These are phyloP conservation scores for Lordiphosa fenestrarum DNA, from an alignment of 2,888 invertebrate species.

Conservation along the genomic window DNA sequence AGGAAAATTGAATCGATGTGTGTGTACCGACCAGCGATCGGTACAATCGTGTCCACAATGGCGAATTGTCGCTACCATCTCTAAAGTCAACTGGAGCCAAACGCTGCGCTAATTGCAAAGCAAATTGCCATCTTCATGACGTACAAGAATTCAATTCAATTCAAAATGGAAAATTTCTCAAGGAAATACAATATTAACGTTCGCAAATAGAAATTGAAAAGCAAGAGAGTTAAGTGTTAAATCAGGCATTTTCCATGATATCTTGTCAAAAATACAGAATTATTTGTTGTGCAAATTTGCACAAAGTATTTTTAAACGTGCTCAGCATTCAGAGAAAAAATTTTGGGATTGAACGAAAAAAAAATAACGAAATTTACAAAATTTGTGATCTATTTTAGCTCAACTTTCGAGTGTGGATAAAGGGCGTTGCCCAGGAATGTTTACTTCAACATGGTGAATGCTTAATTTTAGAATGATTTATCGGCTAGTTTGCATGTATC, in stretches of 20 bases:
- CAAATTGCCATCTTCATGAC: slow-evolving; percentile 32
- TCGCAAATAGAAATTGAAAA: slow-evolving; percentile 24
- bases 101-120: slow-evolving; percentile 50
- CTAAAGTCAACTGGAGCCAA: slow-evolving; percentile 26
- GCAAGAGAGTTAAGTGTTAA: slow-evolving; percentile 13
- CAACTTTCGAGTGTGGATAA: too few relatives aligned
- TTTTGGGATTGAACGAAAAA: too few relatives aligned
- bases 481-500: too few relatives aligned
- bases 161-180: slow-evolving; percentile 64
- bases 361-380: too few relatives aligned
- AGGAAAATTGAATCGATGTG: slow-evolving; percentile 27
- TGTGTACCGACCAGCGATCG: slow-evolving; percentile 7
- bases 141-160: slow-evolving; percentile 24
- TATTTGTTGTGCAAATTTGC: too few relatives aligned
- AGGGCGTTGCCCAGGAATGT: too few relatives aligned
- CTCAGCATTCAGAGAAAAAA: too few relatives aligned
- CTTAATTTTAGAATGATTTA: too few relatives aligned
- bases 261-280: too few relatives aligned
- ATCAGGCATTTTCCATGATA: neutral
- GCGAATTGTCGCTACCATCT: slow-evolving; percentile 41
- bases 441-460: too few relatives aligned
- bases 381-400: too few relatives aligned
- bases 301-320: too few relatives aligned
- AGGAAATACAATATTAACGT: slow-evolving; percentile 42
- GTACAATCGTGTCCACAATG: slow-evolving; percentile 36